Evolutionary conservation across 2,797 vertebrate species (phyloP).

Genomic region (Antrozous pallidus): DNA sequence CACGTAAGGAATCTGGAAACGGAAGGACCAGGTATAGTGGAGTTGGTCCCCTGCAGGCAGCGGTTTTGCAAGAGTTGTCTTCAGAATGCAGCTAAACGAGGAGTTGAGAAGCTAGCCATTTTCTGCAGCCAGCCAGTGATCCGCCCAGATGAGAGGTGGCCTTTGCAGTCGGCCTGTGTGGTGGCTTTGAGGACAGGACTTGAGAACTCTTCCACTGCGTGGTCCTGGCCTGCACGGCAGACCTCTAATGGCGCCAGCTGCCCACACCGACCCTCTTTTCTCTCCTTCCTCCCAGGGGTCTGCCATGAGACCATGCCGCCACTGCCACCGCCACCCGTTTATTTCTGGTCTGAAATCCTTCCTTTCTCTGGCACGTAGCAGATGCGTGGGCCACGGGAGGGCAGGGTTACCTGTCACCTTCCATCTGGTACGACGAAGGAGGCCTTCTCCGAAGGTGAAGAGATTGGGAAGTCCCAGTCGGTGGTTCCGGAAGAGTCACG

Average conservation of each 20-base stretch:
- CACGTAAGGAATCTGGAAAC: background rate
- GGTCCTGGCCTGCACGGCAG: background rate
- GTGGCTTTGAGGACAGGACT: background rate
- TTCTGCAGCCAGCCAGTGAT: background rate
- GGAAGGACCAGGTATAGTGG: background rate
- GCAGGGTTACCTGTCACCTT: background rate
- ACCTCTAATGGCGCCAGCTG: background rate
- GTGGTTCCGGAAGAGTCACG: background rate
- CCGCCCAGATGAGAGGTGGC: background rate
- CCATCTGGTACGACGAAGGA: background rate
- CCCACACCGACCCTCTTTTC: background rate
- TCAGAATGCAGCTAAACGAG: background rate
- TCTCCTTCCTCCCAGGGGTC: background rate
- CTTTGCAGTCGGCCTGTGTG: too few species aligned
- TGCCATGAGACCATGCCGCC: background rate
- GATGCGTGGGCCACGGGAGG: background rate
- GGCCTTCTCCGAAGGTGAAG: background rate
- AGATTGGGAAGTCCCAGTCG: background rate
- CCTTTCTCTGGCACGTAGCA: background rate
- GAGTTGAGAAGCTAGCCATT: background rate
- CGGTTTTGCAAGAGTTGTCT: background rate
- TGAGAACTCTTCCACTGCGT: background rate
- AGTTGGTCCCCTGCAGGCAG: background rate
- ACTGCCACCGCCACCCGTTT: fast-evolving
- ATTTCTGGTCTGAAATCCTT: background rate